These are phyloP conservation scores for Drosophila heteroneura DNA, from an alignment of 2,888 invertebrate species.

Conservation along the genomic window DNA sequence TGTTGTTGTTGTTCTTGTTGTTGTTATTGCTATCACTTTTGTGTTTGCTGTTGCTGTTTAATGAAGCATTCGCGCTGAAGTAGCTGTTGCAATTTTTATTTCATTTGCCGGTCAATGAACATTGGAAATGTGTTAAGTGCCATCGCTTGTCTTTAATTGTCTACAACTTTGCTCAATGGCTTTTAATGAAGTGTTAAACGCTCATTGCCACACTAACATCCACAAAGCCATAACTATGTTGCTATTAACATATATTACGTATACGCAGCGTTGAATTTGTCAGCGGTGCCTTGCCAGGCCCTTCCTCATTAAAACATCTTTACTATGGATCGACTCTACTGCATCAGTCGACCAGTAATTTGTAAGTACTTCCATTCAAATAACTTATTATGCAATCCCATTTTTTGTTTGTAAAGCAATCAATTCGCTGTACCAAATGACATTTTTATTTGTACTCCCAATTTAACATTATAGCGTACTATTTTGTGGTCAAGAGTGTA, in stretches of 20 bases:
- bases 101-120: constrained; percentile 80
- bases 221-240: background rate
- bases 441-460: background rate
- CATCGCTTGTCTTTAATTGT: constrained; percentile 76
- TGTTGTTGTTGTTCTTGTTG: constrained; percentile 29
- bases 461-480: background rate
- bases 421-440: background rate
- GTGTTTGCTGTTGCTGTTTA: constrained; percentile 62
- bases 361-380: background rate
- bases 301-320: background rate
- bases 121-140: constrained; percentile 79
- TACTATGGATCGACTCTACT: background rate
- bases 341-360: background rate
- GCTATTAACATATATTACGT: constrained; percentile 37
- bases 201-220: constrained; percentile 14
- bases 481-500: background rate
- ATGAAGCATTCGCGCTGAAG: constrained; percentile 79
- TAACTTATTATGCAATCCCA: background rate
- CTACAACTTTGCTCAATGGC: constrained; percentile 72
- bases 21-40: constrained; percentile 29
- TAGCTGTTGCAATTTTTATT: constrained; percentile 78
- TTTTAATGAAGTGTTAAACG: constrained; percentile 75
- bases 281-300: constrained; percentile 41
- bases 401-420: background rate
- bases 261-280: constrained; percentile 12